Evolutionary conservation across 1,140 invertebrate genomes (phyloP).

Genomic region (Sitobion miscanthi): DNA sequence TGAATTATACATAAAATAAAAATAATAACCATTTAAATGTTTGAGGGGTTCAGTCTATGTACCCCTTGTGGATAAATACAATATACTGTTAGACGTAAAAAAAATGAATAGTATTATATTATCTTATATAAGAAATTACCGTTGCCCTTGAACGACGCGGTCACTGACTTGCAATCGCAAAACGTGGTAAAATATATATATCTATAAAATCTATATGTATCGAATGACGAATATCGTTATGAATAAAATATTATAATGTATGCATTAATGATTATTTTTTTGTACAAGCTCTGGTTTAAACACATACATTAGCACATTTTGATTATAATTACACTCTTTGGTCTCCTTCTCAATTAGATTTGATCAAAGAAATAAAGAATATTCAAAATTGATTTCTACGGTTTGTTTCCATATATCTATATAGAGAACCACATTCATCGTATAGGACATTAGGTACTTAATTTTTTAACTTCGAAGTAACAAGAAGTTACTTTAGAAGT

Average conservation of each 20-base stretch:
- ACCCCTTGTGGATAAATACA: background rate
- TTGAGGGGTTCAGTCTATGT: background rate
- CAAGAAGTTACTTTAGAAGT: no score
- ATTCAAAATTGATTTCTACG: no score
- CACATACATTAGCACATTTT: background rate
- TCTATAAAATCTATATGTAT: background rate
- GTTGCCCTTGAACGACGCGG: background rate
- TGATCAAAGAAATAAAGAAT: no score
- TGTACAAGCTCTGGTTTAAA: background rate
- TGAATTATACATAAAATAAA: background rate
- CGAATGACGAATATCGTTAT: background rate
- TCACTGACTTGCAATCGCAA: background rate
- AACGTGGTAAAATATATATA: background rate
- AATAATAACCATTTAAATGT: background rate
- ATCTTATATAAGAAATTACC: background rate
- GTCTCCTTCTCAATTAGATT: no score
- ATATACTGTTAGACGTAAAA: background rate
- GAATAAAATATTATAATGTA: background rate
- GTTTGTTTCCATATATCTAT: no score
- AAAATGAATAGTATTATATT: background rate
- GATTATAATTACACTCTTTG: no score
- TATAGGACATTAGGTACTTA: no score
- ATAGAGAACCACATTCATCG: no score
- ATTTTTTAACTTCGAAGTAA: no score
- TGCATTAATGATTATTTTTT: background rate